Evolutionary conservation across 2,113 vertebrate genomes (phyloP).

Genomic region (Nothoprocta pentlandii): DNA sequence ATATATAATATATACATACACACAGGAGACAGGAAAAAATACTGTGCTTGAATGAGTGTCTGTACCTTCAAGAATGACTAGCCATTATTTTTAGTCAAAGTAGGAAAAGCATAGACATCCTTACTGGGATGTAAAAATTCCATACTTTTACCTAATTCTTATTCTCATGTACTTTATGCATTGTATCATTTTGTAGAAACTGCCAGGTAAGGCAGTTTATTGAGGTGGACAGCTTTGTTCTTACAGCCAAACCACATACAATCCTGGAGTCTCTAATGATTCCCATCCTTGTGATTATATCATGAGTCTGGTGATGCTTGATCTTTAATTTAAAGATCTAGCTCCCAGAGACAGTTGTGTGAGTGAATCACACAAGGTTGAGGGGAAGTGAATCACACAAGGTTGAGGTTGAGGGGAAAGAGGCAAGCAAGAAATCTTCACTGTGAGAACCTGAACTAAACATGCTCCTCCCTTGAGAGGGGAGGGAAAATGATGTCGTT

Average conservation of each 20-base stretch:
- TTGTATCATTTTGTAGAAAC: accelerated
- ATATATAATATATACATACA: background rate
- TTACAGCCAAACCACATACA: background rate
- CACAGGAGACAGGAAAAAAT: background rate
- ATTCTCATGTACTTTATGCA: background rate
- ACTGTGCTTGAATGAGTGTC: background rate
- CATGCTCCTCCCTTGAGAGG: background rate
- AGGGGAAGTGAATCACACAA: too few relatives aligned
- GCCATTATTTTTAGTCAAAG: background rate
- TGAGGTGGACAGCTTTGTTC: background rate
- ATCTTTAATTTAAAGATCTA: background rate
- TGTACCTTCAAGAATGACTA: background rate
- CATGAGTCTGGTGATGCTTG: background rate
- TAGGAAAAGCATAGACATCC: background rate
- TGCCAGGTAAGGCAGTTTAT: background rate
- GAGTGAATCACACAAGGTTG: background rate
- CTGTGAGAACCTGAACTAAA: background rate
- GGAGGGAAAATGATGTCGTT: background rate
- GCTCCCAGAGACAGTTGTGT: background rate
- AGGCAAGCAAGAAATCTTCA: background rate
- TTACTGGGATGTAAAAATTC: background rate
- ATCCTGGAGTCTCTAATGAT: background rate
- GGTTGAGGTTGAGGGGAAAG: background rate
- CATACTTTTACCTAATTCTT: background rate
- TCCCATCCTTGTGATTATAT: background rate